Evolutionary conservation across 2,888 invertebrate species (phyloP), one percentile per base, ranked within the genome.

Genomic region (Phlogophora meticulosa): DNA sequence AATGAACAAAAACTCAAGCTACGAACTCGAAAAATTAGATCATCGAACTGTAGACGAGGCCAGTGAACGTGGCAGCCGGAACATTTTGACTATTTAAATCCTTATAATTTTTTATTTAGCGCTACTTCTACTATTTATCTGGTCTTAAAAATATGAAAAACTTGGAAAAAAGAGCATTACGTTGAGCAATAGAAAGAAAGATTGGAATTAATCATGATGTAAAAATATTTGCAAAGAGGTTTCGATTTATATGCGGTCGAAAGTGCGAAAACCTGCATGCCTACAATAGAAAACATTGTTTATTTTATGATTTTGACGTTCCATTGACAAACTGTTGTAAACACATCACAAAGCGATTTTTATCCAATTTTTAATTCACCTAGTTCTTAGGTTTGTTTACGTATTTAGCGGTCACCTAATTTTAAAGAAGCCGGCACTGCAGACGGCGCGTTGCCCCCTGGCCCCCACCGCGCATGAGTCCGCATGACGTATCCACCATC

Each of bases 1-100:
- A 89, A 88, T 85, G 81, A 87, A 89, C 89, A 93, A 94, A 93
- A 93, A 90, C 86, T 85, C 81, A 67, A 83, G 86, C 84, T 82
- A 87, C 88, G 88, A 90, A 90, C 91, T 91, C 87, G 83, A 87
- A 88, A 92, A 94, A 92, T 90, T 94, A 84, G 93, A 93, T 91
- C 93, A 92, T 93, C 93, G 93, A 93, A 94, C 94, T 85, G 88
- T 91, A 87, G 83, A 85, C 84, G 90, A 90, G 92, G 88, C 91
- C 90, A 92, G 85, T 87, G 88, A 92, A 91, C 89, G 90, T 85
- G 82, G 84, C 84, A 83, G 82, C 78, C 83, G 81, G 77, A 83
- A 77, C 78, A 82, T 84, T 84, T 80, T 73, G 67, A 67, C 76
- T 76, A 68, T 60, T 64, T 24, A 60, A 66, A 70, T 59, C 56